A percentile compares a stretch with the other conserved stretches of the same genome.
Evolutionary conservation across 2,113 vertebrate species (phyloP).

Genomic region (Malurus melanocephalus): DNA sequence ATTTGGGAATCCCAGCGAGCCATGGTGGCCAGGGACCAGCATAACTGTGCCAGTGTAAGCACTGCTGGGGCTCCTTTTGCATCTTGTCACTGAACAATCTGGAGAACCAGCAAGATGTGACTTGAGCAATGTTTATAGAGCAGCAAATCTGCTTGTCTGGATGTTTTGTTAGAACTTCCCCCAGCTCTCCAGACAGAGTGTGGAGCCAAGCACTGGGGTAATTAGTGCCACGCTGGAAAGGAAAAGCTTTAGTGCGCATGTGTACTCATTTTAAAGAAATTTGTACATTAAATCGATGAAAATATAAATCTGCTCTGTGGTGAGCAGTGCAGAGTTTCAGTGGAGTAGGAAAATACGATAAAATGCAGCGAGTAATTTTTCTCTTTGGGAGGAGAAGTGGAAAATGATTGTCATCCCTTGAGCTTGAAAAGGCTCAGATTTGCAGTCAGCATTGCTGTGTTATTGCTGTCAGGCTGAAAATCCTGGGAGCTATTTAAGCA

Average conservation of each 20-base stretch:
- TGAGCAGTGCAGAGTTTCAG: not conserved
- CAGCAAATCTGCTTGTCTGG: not conserved
- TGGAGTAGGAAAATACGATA: not conserved
- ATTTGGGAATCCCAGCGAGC: not conserved
- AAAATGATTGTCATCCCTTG: not conserved
- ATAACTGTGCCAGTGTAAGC: not conserved
- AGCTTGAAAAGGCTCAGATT: not conserved
- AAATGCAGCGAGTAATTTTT: not conserved
- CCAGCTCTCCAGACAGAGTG: accelerated
- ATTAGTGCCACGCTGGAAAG: not conserved
- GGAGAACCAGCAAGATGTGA: not conserved
- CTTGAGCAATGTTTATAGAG: not conserved
- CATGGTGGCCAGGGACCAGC: not conserved
- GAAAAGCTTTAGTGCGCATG: not conserved
- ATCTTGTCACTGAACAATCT: not conserved
- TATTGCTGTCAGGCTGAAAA: slow-evolving; percentile 3
- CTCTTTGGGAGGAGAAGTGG: not conserved
- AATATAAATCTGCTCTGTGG: not conserved
- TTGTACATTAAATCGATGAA: not conserved
- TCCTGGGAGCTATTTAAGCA: slow-evolving; percentile 17
- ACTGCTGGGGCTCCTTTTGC: not conserved
- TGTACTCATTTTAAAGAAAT: not conserved
- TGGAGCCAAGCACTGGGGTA: not conserved
- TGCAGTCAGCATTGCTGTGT: not conserved
- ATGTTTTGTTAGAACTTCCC: not conserved